Conservation (phyloP, 2,797 vertebrate genomes). For the Eremophila alpestris region DNA sequence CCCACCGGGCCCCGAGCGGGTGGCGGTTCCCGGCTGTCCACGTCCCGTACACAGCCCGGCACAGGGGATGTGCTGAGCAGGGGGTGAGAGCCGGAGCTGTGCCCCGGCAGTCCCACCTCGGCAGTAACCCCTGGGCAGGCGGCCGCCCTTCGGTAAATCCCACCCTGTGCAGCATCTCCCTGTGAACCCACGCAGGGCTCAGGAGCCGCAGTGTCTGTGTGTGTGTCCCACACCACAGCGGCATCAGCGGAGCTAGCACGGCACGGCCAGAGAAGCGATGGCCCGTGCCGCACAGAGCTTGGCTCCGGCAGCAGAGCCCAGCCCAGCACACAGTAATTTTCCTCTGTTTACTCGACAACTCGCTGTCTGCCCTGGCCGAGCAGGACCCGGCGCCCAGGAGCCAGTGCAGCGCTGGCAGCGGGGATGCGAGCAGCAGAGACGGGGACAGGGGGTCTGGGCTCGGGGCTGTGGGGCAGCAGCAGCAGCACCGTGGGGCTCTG, state of each 20-base stretch:
- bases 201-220: neutral
- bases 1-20: too few relatives aligned
- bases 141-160: accelerated
- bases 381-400: accelerated
- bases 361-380: neutral
- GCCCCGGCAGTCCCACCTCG: neutral
- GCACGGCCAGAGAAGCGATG: accelerated
- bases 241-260: accelerated
- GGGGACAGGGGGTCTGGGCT: neutral
- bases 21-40: accelerated
- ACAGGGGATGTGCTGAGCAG: neutral
- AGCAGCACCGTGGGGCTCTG: neutral
- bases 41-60: accelerated
- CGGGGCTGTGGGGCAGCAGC: neutral
- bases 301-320: neutral
- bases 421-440: neutral
- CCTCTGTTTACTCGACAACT: slow-evolving; percentile 21
- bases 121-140: accelerated
- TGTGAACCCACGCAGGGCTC: too few relatives aligned
- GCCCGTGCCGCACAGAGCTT: accelerated
- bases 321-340: slow-evolving; percentile 5
- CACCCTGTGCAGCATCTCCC: neutral
- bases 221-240: neutral
- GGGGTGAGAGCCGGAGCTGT: accelerated
- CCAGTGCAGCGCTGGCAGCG: accelerated